Base-by-base conservation (phyloP, 2,888 invertebrate genomes). In the Amphipyra berbera region DNA sequence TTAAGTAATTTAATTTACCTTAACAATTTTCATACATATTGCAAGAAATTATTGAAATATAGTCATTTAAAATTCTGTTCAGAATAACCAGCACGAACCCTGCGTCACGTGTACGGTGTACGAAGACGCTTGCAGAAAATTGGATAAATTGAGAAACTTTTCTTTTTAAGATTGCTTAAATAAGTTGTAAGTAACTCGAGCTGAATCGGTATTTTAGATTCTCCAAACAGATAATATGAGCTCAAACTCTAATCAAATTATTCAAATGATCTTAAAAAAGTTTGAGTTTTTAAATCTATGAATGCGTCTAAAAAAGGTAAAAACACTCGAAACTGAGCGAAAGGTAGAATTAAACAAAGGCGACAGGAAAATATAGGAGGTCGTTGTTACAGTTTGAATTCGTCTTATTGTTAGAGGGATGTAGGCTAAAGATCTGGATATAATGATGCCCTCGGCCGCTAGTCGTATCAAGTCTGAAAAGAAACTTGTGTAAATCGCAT, bases 201-300 rank as follows among this genome's bases (percentile, higher is more conserved):
- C 47, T 44, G 53, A 58, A 75, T 70, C 44, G 47, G 63, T 75
- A 55, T 71, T 71, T 69, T 55, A 71, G 70, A 71, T 71, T 70
- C 15, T 70, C 27, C 46, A 57, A 58, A 55, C 57, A 54, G 76
- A 71, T 71, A 71, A 71, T 71, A 71, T 50, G 75, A 55, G 47
- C 71, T 54, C 45, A 70, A 70, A 71, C 50, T 57, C 47, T 70
- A 75, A 71, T 71, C 70, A 75, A 70, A 71, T 71, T 75, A 71
- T 75, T 75, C 63, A 71, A 71, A 71, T 70, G 64, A 42, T 71
- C 47, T 58, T 69, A 48, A 44, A 58, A 58, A 73, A 71, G 45
- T 61, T 72, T 66, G 62, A 57, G 56, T 56, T 56, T 56, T 57
- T 46, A 38, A 73, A 58, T 56, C 41, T 58, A 60, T 48, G 46